phyloP scores from a whole-genome alignment of 2,888 invertebrate species.

The Micoletzkya japonica region DNA sequence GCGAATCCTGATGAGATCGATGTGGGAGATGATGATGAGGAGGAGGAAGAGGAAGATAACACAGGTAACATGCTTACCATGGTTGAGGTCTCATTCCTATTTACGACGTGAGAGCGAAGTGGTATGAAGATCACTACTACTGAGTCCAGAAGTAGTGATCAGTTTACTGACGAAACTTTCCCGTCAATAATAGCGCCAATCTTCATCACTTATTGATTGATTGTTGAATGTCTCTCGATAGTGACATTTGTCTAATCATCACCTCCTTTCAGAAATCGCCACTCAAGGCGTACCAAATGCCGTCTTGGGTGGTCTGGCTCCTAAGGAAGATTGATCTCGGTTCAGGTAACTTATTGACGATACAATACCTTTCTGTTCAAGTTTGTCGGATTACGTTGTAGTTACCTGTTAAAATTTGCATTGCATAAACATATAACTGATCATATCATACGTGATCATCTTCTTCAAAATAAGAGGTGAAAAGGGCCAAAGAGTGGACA shows the following conservation, averaged over 20 bases:
- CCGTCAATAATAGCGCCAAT: no score
- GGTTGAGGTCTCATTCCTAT: constrained; percentile 13
- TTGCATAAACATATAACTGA: no score
- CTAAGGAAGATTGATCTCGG: constrained; percentile 11
- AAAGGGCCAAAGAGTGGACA: no score
- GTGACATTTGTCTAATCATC: not conserved
- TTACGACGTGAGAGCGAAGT: not conserved
- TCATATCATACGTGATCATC: no score
- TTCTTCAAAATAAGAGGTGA: no score
- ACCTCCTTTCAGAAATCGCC: constrained; percentile 70
- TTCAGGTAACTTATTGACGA: not conserved
- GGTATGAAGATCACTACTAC: not conserved
- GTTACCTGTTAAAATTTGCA: no score
- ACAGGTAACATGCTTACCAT: no score
- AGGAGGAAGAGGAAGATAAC: constrained; percentile 57
- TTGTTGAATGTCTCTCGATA: not conserved
- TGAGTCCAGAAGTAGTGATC: no score
- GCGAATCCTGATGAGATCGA: constrained; percentile 67
- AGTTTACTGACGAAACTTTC: no score
- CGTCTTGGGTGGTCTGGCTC: constrained; percentile 77
- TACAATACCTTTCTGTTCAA: not conserved
- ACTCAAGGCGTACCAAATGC: constrained; percentile 84
- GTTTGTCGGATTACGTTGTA: not conserved
- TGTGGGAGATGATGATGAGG: constrained; percentile 63
- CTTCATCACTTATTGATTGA: no score